Evolutionary conservation across 2,797 vertebrate species (phyloP).

Genomic region (Myioborus miniatus): DNA sequence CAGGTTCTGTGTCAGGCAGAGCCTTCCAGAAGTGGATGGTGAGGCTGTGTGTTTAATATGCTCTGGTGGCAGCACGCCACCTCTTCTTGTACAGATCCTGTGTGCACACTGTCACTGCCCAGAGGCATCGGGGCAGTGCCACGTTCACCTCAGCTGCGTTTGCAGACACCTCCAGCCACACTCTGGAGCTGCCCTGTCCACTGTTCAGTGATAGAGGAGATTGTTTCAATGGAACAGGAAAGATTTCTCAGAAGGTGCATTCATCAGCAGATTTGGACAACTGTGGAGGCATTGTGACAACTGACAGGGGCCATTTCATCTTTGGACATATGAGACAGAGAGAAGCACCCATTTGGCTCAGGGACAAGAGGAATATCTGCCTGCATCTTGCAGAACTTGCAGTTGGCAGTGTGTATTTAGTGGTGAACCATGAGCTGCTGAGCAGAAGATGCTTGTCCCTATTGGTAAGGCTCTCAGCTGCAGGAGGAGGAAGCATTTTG

Average conservation of each 20-base stretch:
- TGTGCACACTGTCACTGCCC: background rate
- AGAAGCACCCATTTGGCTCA: background rate
- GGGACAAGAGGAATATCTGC: background rate
- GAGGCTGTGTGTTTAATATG: background rate
- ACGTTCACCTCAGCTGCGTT: fast-evolving
- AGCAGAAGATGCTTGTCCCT: background rate
- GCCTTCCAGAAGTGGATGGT: background rate
- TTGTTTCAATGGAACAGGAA: background rate
- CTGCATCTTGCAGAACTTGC: background rate
- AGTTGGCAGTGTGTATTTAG: background rate
- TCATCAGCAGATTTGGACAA: background rate
- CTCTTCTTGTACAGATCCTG: background rate
- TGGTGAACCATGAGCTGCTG: background rate
- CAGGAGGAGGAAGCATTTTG: background rate
- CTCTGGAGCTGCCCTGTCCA: background rate
- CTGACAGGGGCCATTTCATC: background rate
- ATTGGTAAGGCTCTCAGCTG: background rate
- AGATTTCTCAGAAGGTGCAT: background rate
- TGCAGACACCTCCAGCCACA: background rate
- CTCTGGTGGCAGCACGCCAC: background rate
- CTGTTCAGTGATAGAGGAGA: background rate
- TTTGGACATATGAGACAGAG: fast-evolving
- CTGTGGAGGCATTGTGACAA: background rate
- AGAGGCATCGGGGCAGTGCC: background rate
- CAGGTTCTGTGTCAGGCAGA: constrained; percentile 30